Percentiles rank a stretch among this genome's conserved stretches.
phyloP scores from a whole-genome alignment of 2,888 invertebrate species.

The Trachelus tabidus region DNA sequence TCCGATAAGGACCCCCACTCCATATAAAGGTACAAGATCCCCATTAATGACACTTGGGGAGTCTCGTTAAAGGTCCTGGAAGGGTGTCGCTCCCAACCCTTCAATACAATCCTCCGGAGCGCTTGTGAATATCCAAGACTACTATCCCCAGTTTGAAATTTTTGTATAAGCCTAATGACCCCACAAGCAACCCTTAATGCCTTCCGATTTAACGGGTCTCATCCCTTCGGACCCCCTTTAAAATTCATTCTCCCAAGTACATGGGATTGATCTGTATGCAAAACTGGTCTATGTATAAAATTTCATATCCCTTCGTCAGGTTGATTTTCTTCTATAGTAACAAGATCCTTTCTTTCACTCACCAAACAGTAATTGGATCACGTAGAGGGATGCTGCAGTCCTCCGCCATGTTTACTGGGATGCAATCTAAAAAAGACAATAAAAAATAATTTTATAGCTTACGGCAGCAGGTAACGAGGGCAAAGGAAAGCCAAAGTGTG shows the following conservation, averaged over 20 bases:
- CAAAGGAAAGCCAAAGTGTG: background rate
- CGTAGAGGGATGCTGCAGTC: background rate
- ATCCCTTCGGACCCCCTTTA: background rate
- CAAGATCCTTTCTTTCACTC: background rate
- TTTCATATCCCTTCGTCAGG: background rate
- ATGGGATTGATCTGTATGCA: background rate
- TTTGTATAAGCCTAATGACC: background rate
- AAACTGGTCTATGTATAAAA: background rate
- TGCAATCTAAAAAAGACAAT: background rate
- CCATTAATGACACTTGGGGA: background rate
- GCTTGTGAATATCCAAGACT: too few species aligned
- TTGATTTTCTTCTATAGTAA: background rate
- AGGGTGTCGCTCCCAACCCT: too few species aligned
- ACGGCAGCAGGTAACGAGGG: background rate
- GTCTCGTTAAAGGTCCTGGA: too few species aligned
- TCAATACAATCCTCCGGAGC: too few species aligned
- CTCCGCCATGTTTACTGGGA: background rate
- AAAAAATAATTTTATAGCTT: background rate
- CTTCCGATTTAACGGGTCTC: background rate
- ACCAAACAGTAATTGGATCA: background rate
- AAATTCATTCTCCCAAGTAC: background rate
- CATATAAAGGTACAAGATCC: background rate
- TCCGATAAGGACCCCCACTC: background rate
- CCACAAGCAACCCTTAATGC: background rate
- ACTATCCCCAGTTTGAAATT: background rate